These are phyloP conservation scores for Operophtera brumata DNA, from an alignment of 2,888 invertebrate species.

Conservation along the genomic window DNA sequence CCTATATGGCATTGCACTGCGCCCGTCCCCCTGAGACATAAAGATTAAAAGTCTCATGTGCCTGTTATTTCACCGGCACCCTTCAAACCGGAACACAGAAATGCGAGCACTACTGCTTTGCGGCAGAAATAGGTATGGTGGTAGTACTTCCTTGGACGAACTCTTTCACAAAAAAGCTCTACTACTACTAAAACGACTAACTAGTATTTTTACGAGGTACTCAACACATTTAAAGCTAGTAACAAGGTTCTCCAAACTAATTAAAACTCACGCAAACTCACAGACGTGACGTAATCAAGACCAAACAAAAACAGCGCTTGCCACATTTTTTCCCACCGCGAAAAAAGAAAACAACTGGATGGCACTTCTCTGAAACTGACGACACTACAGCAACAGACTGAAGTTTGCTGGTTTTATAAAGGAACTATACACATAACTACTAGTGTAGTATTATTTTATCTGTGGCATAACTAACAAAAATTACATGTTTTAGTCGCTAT, in stretches of 20 bases:
- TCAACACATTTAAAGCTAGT: background rate
- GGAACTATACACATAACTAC: slow-evolving; percentile 42
- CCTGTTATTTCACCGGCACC: too few species aligned
- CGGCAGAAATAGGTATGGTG: too few species aligned
- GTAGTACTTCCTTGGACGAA: too few species aligned
- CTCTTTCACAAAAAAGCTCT: too few species aligned
- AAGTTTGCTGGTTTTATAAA: slow-evolving; percentile 49
- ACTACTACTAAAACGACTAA: too few species aligned
- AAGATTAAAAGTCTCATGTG: too few species aligned
- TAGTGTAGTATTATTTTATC: too few species aligned
- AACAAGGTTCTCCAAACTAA: slow-evolving; percentile 29
- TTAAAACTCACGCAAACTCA: slow-evolving; percentile 56
- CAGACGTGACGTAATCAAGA: slow-evolving; percentile 39
- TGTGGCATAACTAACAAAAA: too few species aligned
- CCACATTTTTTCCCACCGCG: slow-evolving; percentile 39
- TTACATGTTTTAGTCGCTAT: slow-evolving; percentile 53
- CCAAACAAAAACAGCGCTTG: slow-evolving; percentile 36
- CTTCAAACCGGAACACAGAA: too few species aligned
- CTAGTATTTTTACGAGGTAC: background rate
- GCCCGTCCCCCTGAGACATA: too few species aligned
- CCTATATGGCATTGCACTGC: too few species aligned
- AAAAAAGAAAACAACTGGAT: slow-evolving; percentile 32
- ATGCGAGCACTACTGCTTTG: too few species aligned
- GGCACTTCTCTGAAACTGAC: slow-evolving; percentile 33
- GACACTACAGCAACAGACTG: slow-evolving; percentile 33